These are phyloP conservation scores for Otolemur garnettii DNA, from an alignment of 2,113 vertebrate genomes.

Conservation along the genomic window DNA sequence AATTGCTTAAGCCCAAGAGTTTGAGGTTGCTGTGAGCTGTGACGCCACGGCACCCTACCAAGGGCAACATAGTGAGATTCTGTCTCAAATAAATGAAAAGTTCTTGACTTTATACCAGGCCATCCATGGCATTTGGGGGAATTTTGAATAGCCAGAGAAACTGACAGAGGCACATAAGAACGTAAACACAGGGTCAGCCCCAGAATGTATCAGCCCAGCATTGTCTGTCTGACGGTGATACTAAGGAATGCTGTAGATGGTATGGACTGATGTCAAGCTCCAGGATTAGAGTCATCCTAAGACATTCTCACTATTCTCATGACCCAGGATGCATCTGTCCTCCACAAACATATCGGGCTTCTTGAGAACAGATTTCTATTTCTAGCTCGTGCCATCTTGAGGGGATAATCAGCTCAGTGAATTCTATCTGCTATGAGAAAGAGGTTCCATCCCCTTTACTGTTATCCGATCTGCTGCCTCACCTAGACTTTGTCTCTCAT, in stretches of 20 bases:
- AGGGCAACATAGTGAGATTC: too few relatives aligned
- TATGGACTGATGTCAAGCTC: conserved; percentile 65
- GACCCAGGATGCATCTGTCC: conserved; percentile 53
- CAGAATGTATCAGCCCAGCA: not conserved
- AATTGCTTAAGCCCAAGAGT: too few relatives aligned
- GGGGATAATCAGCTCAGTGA: not conserved
- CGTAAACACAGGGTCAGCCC: not conserved
- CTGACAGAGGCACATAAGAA: not conserved
- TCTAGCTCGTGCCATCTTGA: not conserved
- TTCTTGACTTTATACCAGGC: not conserved
- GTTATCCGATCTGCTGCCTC: not conserved
- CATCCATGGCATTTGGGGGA: not conserved
- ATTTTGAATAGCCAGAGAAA: conserved; percentile 3
- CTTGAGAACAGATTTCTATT: conserved; percentile 67
- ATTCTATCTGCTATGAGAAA: not conserved
- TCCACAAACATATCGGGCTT: not conserved
- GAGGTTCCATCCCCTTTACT: not conserved
- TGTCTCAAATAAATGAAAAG: not conserved
- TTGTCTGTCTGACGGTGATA: not conserved
- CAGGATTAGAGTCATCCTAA: conserved; percentile 62
- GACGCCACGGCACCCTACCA: too few relatives aligned
- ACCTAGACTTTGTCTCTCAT: not conserved
- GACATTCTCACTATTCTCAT: not conserved
- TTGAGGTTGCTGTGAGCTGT: too few relatives aligned
- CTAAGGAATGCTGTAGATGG: not conserved